Base-by-base conservation (phyloP, 1,140 invertebrate species). In the Drosophila neocordata region DNA sequence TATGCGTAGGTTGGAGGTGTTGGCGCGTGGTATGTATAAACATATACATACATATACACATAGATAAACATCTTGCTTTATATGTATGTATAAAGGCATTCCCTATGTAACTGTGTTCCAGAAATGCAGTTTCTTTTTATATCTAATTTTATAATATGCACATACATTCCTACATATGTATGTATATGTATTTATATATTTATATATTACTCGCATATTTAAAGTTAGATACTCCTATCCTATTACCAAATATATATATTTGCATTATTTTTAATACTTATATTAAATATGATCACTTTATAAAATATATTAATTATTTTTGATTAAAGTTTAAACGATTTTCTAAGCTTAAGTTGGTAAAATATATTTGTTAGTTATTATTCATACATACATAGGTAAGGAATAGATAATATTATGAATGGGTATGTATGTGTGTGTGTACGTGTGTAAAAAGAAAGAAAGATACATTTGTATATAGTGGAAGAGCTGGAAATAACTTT, bases 1-100 rank as follows among this genome's bases (percentile, higher is more conserved):
- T 48, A 48, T 48, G 41, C 41, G 41, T 48, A 20, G 41, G 41
- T 48, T 48, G 41, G 41, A 48, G 41, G 41, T 58, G 56, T 58
- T 57, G 73, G 69, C 77, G 80, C 77, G 81, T 84, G 81, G 73
- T 77, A 68, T 59, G 73, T 76, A 68, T 58, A 65, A 38, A 52
- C 53, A 64, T 53, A 58, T 35, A 48, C 22, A 41, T 44, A 69
- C 24, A 70, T 63, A 20, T 37, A 38, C 34, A 69, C 41, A 56
- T 56, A 61, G 57, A 57, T 55, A 31, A n/a, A 31, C 15, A 22
- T 31, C 6, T 35, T 6, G 1, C 24, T 24, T 2, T 13, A 31
- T 5, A 18, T 18, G 9, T 55, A 44, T 44, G 13, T 15, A 15
- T 41, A 4, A 0, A 24, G 1, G 27, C 27, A 31, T 31, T 31